Base-by-base conservation (phyloP, 2,888 invertebrate species). In the Tricholauxania praeusta region DNA sequence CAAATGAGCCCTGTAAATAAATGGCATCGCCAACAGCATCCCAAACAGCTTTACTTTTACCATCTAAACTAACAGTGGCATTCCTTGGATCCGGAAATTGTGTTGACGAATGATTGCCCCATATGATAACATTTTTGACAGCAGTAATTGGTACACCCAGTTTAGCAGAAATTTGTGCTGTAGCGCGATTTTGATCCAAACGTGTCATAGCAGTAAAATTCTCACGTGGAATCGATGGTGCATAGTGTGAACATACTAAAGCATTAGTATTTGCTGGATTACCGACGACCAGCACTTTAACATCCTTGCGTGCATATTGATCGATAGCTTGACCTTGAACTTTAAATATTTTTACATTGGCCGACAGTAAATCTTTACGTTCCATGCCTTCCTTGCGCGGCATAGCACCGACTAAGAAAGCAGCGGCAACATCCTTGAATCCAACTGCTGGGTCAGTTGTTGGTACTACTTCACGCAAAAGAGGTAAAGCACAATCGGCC, bases 181-280 rank as follows among this genome's bases (percentile, higher is more conserved):
- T 93, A 7, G 99, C 99, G 83, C 99, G 92, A 88, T 99, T 99
- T 87, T 99, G 99, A 88, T 99, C 99, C 67, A 99, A 76, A 76
- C 99, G 91, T 0, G 99, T 99, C 96, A 99, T 97, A 12, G 98
- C 98, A 53, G 96, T 94, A 87, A 99, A 99, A 88, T 99, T 99
- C 85, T 96, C 94, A 81, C 93, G 93, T 19, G 99, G 98, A 84
- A 99, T 98, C 28, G 96, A 94, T 15, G 98, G 97, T 39, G 97
- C 97, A 85, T 97, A 98, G 84, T 96, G 96, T 14, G 96, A 94
- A 87, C 97, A 97, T 80, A 99, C 96, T 66, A 96, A 89, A 14
- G 98, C 98, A 89, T 99, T 99, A 5, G 99, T 99, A 87, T 99
- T 99, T 19, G 99, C 99, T 67, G 99, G 99, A 88, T 99, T 99